Percentiles rank a stretch among this genome's conserved stretches.
These are phyloP conservation scores for Catocala sponsa DNA, from an alignment of 2,888 invertebrate genomes.

Conservation along the genomic window DNA sequence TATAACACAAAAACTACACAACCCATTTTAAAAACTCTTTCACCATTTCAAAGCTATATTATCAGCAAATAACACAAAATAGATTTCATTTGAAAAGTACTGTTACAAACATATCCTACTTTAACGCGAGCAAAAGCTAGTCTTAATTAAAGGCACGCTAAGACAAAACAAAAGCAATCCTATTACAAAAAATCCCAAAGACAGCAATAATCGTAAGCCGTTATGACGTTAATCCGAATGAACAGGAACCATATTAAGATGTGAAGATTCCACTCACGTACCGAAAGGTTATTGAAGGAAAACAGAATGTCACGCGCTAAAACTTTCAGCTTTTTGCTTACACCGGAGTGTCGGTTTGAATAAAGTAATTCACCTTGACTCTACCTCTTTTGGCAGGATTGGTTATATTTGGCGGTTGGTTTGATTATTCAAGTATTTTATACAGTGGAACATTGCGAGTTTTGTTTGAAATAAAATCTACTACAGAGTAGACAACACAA, in stretches of 20 bases:
- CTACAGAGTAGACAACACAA: no score
- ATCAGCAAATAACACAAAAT: no score
- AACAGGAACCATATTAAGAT: constrained; percentile 38
- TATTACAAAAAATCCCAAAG: constrained; percentile 13
- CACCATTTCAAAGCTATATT: no score
- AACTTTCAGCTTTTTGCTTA: constrained; percentile 44
- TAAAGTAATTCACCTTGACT: constrained; percentile 27
- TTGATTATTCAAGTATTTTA: no score
- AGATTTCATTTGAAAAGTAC: no score
- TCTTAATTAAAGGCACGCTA: no score
- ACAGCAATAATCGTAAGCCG: constrained; percentile 31
- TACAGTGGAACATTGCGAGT: no score
- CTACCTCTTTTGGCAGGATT: not conserved
- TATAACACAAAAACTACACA: no score
- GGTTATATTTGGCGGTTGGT: not conserved
- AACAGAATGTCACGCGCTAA: constrained; percentile 51
- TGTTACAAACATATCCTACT: no score
- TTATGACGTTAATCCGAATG: constrained; percentile 40
- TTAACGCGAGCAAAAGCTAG: no score
- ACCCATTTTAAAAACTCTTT: no score
- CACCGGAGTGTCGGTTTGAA: constrained; percentile 28
- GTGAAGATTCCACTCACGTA: constrained; percentile 54
- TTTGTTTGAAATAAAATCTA: no score
- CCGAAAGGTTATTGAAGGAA: constrained; percentile 58
- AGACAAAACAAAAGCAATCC: constrained; percentile 13